Percentiles rank a stretch among this genome's conserved stretches.
Conservation (phyloP, 2,888 invertebrate genomes). For the Meteorus colon region DNA sequence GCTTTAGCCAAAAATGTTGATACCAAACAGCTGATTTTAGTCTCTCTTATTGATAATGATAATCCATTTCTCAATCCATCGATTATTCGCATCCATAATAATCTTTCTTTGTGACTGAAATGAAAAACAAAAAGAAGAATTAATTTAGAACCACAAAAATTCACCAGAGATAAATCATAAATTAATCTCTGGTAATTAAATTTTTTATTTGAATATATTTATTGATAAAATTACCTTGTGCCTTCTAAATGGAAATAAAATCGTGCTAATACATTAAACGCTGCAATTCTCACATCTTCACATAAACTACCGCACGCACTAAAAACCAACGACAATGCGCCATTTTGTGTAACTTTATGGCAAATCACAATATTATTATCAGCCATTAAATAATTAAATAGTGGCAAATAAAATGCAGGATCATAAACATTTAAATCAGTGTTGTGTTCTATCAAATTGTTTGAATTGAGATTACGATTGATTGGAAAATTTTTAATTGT, state of each 20-base stretch:
- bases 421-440: conserved; percentile 80
- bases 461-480: conserved; percentile 75
- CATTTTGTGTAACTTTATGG: conserved; percentile 81
- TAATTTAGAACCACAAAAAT: conserved; percentile 2
- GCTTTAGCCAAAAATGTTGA: conserved; percentile 83
- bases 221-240: conserved; percentile 75
- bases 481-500: conserved; percentile 85
- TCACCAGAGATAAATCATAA: not conserved
- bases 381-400: conserved; percentile 83
- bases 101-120: conserved; percentile 78
- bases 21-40: conserved; percentile 76
- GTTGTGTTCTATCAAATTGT: not conserved
- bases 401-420: conserved; percentile 86
- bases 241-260: conserved; percentile 85
- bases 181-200: not conserved
- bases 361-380: conserved; percentile 85
- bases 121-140: conserved; percentile 21
- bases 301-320: conserved; percentile 82
- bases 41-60: conserved; percentile 54
- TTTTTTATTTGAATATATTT: no score
- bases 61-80: conserved; percentile 81
- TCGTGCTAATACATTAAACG: conserved; percentile 83
- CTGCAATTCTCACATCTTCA: conserved; percentile 80
- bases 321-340: conserved; percentile 82
- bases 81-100: conserved; percentile 81